Conservation (phyloP, 1,140 invertebrate genomes). For the Megalonaias nervosa region DNA sequence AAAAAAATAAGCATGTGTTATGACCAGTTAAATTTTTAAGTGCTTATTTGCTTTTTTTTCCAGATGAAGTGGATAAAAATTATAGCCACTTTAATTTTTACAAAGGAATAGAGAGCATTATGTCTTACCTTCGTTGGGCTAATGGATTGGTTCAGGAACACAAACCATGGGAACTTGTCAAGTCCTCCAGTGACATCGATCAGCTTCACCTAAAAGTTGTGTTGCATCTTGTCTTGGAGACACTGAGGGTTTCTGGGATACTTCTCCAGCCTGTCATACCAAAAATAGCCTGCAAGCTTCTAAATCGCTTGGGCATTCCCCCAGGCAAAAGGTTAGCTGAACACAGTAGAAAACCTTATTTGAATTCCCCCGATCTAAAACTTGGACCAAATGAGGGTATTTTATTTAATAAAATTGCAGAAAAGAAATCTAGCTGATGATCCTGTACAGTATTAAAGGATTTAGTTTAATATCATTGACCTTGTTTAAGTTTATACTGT, state of each 20-base stretch:
- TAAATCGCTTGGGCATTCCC: conserved; percentile 73
- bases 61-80: conserved; percentile 71
- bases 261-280: conserved; percentile 84
- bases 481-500: no score
- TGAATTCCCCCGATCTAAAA: conserved; percentile 12
- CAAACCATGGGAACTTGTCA: conserved; percentile 90
- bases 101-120: conserved; percentile 84
- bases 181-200: conserved; percentile 60
- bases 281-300: conserved; percentile 74
- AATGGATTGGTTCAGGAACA: conserved; percentile 90
- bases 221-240: conserved; percentile 88
- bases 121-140: conserved; percentile 81
- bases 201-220: conserved; percentile 79
- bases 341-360: conserved; percentile 25
- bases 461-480: no score
- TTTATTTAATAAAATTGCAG: conserved; percentile 8
- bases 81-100: conserved; percentile 89
- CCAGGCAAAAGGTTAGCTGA: conserved; percentile 37
- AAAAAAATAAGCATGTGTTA: no score
- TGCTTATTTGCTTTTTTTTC: conserved; percentile 36
- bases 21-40: no score
- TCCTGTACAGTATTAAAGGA: no score
- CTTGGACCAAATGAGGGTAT: conserved; percentile 34
- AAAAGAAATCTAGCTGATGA: no score
- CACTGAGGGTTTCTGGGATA: conserved; percentile 71